Evolutionary conservation across 2,113 vertebrate genomes (phyloP), one percentile per base, ranked within the genome.

Genomic region (Microtus pennsylvanicus): DNA sequence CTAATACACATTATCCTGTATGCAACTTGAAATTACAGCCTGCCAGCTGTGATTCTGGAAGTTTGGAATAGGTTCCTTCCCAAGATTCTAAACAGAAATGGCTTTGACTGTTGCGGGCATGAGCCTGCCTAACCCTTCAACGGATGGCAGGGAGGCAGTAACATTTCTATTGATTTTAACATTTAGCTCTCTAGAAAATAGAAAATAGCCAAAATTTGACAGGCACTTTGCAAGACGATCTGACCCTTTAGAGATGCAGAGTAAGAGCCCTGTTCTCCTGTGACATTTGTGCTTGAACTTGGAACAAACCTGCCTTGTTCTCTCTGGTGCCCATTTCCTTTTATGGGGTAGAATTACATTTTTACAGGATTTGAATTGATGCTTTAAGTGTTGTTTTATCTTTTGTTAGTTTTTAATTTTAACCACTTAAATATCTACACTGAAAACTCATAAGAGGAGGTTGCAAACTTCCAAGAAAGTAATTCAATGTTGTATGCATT

Each of bases 1-100:
- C 97, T 98, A 98, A 98, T 98, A 95, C 97, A 96, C 97, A 94
- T 97, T 97, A 97, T 97, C 97, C 96, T 97, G 96, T 97, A 95
- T 97, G 96, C 97, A 96, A 91, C 93, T 93, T 96, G 89, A 97
- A 98, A 98, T 98, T 97, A 98, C 87, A 98, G 96, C 97, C 97
- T 98, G 97, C 97, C 97, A 97, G 96, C 95, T n/a, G 72, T 65
- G 96, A 97, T 95, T 82, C 97, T 98, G 95, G 96, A 97, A 97
- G 96, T 97, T 98, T 92, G 93, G 94, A 97, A 98, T 94, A 95
- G 96, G 93, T 97, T 98, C 96, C 91, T 97, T 97, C 95, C 96
- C 94, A 95, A 98, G 97, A 97, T 94, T 97, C 91, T 97, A 96
- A 97, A 96, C 96, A 96, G 97, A 97, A 98, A 97, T 97, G 95